A percentile compares a stretch with the other conserved stretches of the same genome.
These are phyloP conservation scores for Callitettix versicolor DNA, from an alignment of 1,140 invertebrate genomes.

Conservation along the genomic window DNA sequence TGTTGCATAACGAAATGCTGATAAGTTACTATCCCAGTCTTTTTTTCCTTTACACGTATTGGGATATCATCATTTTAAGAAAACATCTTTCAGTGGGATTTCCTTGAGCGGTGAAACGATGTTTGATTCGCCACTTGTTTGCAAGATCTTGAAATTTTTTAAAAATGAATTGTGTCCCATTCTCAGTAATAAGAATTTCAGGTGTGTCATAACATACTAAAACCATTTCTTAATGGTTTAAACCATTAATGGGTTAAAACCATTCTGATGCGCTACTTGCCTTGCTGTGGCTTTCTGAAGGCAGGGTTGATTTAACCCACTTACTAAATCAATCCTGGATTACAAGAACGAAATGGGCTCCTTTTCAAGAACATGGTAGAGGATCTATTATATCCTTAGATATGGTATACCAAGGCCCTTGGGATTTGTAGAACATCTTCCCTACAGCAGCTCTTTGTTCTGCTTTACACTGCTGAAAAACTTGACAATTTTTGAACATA, in stretches of 20 bases:
- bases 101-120: slow-evolving; percentile 18
- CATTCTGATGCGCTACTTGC: background rate
- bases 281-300: slow-evolving; percentile 24
- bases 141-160: background rate
- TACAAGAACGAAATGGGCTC: slow-evolving; percentile 31
- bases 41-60: too few species aligned
- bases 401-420: slow-evolving; percentile 18
- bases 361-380: slow-evolving; percentile 28
- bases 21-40: too few species aligned
- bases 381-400: slow-evolving; percentile 35
- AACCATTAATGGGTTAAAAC: too few species aligned
- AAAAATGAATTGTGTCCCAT: slow-evolving; percentile 2
- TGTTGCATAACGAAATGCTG: too few species aligned
- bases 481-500: slow-evolving; percentile 20
- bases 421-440: slow-evolving; percentile 25
- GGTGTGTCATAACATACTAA: slow-evolving; percentile 9
- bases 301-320: slow-evolving; percentile 29
- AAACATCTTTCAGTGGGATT: slow-evolving; percentile 34
- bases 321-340: slow-evolving; percentile 31
- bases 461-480: slow-evolving; percentile 27
- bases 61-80: too few species aligned
- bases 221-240: background rate
- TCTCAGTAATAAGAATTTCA: slow-evolving; percentile 2
- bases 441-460: slow-evolving; percentile 23
- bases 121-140: background rate